Percentiles rank a stretch among this genome's conserved stretches.
These are phyloP conservation scores for Palloptera scutellata DNA, from an alignment of 2,888 invertebrate genomes.

Conservation along the genomic window DNA sequence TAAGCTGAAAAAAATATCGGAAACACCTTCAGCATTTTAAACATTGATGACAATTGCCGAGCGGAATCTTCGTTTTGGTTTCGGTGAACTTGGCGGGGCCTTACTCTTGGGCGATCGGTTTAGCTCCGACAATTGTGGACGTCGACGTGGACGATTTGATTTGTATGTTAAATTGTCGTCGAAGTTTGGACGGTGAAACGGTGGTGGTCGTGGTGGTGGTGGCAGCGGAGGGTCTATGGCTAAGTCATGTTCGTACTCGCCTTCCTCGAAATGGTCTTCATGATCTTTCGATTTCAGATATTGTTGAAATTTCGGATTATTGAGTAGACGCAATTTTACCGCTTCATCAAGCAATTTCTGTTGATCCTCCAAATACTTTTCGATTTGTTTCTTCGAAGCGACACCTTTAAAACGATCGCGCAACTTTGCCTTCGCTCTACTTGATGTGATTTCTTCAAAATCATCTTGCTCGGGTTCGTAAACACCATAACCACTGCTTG, in stretches of 20 bases:
- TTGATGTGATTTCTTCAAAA: conserved; percentile 41
- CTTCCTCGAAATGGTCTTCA: conserved; percentile 49
- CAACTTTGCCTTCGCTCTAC: conserved; percentile 39
- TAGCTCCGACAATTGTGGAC: conserved; percentile 47
- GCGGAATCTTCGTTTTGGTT: conserved; percentile 54
- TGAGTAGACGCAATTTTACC: conserved; percentile 53
- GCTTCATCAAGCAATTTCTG: conserved; percentile 56
- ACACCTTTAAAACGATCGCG: conserved; percentile 54
- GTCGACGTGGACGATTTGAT: conserved; percentile 45
- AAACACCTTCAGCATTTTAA: conserved; percentile 31
- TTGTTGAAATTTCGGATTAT: conserved; percentile 55
- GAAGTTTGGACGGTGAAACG: conserved; percentile 36
- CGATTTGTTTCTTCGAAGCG: conserved; percentile 58
- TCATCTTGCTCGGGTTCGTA: conserved; percentile 55
- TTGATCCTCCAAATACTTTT: conserved; percentile 55
- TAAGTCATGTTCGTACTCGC: conserved; percentile 47
- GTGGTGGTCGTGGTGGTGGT: conserved; percentile 40
- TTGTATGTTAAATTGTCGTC: conserved; percentile 43
- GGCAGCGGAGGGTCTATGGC: conserved; percentile 37
- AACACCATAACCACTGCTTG: conserved; percentile 46
- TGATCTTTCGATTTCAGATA: conserved; percentile 49
- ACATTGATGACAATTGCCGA: conserved; percentile 57
- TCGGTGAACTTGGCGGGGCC: conserved; percentile 25
- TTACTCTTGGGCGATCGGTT: conserved; percentile 47
- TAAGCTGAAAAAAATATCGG: conserved; percentile 5